These are phyloP conservation scores for Diabrotica undecimpunctata DNA, from an alignment of 1,140 invertebrate genomes.

Conservation along the genomic window DNA sequence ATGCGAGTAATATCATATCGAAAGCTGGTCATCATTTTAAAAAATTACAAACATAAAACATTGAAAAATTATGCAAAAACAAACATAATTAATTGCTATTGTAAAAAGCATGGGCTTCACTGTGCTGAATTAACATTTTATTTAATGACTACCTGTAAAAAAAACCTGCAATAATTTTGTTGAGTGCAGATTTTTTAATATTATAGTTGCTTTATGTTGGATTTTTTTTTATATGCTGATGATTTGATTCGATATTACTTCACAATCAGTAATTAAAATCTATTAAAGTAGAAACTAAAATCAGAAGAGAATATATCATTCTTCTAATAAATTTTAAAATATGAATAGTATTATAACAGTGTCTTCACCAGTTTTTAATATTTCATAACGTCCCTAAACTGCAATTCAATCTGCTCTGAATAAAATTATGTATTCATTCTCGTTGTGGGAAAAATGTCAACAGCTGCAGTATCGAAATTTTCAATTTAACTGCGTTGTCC, in stretches of 20 bases:
- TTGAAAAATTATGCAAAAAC: too few species aligned
- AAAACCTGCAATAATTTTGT: too few species aligned
- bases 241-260: not conserved
- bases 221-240: not conserved
- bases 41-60: too few species aligned
- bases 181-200: too few species aligned
- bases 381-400: constrained; percentile 15
- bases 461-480: constrained; percentile 23
- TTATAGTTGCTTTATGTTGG: too few species aligned
- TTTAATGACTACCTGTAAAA: too few species aligned
- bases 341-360: not conserved
- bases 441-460: constrained; percentile 22
- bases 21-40: too few species aligned
- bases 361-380: constrained; percentile 12
- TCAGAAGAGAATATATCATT: not conserved
- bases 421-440: constrained; percentile 21
- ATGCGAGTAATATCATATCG: too few species aligned
- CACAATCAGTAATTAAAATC: not conserved
- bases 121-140: too few species aligned
- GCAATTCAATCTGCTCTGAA: constrained; percentile 16
- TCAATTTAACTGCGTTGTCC: constrained; percentile 18
- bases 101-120: too few species aligned
- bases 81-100: too few species aligned
- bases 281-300: not conserved
- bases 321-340: not conserved